Conservation (phyloP, 2,797 vertebrate species). For the Platyrinchus mystaceus region DNA sequence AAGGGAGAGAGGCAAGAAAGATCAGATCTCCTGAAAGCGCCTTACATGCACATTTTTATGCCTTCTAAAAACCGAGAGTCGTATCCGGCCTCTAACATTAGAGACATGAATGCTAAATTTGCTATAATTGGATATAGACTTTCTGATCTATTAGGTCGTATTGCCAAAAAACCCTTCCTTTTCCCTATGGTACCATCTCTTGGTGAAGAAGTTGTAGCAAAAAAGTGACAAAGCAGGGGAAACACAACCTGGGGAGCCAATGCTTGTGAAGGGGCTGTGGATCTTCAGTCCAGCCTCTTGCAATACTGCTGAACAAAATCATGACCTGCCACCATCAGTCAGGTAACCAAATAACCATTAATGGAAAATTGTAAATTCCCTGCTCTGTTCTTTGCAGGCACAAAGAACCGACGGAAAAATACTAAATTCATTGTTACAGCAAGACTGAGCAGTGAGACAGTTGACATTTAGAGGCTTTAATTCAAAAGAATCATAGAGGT, state of each 20-base stretch:
- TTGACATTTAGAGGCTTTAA: background rate
- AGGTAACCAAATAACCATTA: background rate
- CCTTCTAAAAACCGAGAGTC: background rate
- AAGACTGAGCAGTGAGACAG: background rate
- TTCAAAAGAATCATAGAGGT: background rate
- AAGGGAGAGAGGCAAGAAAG: background rate
- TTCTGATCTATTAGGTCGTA: background rate
- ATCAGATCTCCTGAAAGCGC: background rate
- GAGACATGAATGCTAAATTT: background rate
- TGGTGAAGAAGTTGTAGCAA: background rate
- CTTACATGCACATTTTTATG: background rate
- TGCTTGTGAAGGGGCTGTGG: background rate
- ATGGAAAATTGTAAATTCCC: background rate
- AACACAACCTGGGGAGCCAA: background rate
- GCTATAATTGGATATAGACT: background rate
- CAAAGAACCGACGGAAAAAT: background rate
- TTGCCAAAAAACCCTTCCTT: background rate
- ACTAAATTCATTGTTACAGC: background rate
- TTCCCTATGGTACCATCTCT: background rate
- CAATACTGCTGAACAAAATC: background rate
- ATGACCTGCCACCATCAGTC: background rate
- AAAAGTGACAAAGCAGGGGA: background rate
- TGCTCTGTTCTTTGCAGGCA: background rate
- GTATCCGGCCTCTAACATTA: background rate
- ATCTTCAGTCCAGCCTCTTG: background rate